Conservation (phyloP, 2,888 invertebrate species). For the Eupithecia inturbata region DNA sequence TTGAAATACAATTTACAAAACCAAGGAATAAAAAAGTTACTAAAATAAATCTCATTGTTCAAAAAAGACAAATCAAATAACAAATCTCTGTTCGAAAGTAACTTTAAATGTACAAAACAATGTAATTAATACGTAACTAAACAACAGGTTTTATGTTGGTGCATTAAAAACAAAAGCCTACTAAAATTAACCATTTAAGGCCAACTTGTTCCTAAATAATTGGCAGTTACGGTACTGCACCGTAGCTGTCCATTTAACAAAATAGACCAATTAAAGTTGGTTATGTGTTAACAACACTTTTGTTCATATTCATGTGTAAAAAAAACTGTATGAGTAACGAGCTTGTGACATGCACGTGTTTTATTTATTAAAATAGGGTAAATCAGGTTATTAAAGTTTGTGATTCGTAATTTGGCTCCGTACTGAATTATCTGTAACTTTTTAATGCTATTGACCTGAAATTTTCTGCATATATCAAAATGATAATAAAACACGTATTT, state of each 20-base stretch:
- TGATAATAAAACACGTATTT: too few species aligned
- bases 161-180: not conserved
- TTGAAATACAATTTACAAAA: too few species aligned
- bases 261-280: slow-evolving; percentile 69
- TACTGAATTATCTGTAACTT: too few species aligned
- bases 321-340: slow-evolving; percentile 53
- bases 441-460: too few species aligned
- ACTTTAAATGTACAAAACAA: not conserved
- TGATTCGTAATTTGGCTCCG: too few species aligned
- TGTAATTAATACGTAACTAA: not conserved
- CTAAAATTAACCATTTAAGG: not conserved
- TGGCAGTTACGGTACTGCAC: slow-evolving; percentile 22
- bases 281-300: slow-evolving; percentile 56
- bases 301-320: slow-evolving; percentile 51
- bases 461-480: too few species aligned
- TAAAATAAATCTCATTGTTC: too few species aligned
- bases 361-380: too few species aligned
- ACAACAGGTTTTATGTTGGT: not conserved
- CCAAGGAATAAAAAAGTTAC: too few species aligned
- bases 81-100: not conserved
- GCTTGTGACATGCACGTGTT: slow-evolving; percentile 52
- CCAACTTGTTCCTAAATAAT: slow-evolving; percentile 20
- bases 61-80: not conserved
- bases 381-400: too few species aligned
- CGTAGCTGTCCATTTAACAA: slow-evolving; percentile 47